Evolutionary conservation across 2,113 vertebrate species (phyloP).

Genomic region (Campylorhamphus procurvoides): DNA sequence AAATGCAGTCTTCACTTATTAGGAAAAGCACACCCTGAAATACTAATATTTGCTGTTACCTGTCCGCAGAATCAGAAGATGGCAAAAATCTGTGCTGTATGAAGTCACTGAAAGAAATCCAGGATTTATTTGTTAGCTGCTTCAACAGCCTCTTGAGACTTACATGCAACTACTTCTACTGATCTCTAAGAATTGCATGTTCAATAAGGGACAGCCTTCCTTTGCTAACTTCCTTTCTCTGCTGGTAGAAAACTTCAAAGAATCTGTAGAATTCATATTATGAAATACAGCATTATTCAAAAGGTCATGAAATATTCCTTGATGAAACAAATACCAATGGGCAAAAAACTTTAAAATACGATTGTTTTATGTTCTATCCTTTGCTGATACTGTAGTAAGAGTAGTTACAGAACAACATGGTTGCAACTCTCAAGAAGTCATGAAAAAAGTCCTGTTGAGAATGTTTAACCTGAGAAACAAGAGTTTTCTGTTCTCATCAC

Average conservation of each 20-base stretch:
- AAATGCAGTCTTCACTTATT: background rate
- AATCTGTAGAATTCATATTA: background rate
- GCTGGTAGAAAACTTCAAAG: background rate
- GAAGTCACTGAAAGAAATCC: background rate
- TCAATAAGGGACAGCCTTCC: background rate
- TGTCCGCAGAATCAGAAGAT: background rate
- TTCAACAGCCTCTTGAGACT: background rate
- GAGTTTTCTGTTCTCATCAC: background rate
- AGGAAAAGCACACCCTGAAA: background rate
- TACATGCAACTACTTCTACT: background rate
- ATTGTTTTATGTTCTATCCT: background rate
- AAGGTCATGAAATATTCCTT: background rate
- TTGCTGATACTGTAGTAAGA: background rate
- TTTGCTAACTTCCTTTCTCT: background rate
- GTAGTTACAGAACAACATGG: background rate
- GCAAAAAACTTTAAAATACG: background rate
- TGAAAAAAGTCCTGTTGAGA: background rate
- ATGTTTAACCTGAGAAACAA: background rate
- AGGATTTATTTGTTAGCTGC: background rate
- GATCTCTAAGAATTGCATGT: background rate
- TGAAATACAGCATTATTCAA: background rate
- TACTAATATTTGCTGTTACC: background rate
- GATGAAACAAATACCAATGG: background rate
- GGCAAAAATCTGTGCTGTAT: background rate
- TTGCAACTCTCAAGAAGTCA: background rate